Evolutionary conservation across 2,888 invertebrate genomes (phyloP).

Genomic region (Aleiodes leptofemur): DNA sequence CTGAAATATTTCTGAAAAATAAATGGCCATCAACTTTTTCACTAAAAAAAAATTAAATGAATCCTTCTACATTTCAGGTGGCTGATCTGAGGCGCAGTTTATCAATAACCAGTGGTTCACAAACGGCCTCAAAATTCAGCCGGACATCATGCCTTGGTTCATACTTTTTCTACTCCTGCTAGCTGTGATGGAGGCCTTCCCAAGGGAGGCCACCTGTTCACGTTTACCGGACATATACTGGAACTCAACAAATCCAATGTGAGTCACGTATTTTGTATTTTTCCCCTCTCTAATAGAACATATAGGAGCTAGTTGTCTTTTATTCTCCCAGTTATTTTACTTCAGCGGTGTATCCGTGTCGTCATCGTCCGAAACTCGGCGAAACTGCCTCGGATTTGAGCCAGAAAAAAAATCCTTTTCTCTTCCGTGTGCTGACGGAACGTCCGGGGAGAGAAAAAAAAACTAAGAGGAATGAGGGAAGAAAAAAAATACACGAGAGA

Average conservation of each 20-base stretch:
- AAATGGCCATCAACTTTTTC: too few species aligned
- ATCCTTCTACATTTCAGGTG: slow-evolving; percentile 60
- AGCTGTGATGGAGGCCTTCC: slow-evolving; percentile 77
- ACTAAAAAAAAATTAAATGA: background rate
- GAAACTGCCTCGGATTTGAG: too few species aligned
- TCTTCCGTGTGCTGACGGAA: too few species aligned
- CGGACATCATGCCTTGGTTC: slow-evolving; percentile 77
- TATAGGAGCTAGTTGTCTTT: background rate
- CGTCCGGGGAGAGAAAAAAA: too few species aligned
- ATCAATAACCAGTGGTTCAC: slow-evolving; percentile 64
- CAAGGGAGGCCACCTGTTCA: slow-evolving; percentile 76
- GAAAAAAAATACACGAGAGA: too few species aligned
- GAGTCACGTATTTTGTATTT: slow-evolving; percentile 67
- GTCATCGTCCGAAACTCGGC: background rate
- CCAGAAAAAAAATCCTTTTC: too few species aligned
- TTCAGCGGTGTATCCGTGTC: background rate
- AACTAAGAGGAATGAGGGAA: too few species aligned
- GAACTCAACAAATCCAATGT: slow-evolving; percentile 79
- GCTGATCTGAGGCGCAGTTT: slow-evolving; percentile 58
- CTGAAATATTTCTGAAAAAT: background rate
- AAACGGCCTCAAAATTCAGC: slow-evolving; percentile 74
- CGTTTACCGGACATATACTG: slow-evolving; percentile 78
- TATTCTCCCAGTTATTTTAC: background rate
- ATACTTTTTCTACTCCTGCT: slow-evolving; percentile 77
- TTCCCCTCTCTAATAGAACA: slow-evolving; percentile 11